Percentiles rank a stretch among this genome's conserved stretches.
Evolutionary conservation across 2,888 invertebrate species (phyloP).

Genomic region (Lasius fuliginosus): DNA sequence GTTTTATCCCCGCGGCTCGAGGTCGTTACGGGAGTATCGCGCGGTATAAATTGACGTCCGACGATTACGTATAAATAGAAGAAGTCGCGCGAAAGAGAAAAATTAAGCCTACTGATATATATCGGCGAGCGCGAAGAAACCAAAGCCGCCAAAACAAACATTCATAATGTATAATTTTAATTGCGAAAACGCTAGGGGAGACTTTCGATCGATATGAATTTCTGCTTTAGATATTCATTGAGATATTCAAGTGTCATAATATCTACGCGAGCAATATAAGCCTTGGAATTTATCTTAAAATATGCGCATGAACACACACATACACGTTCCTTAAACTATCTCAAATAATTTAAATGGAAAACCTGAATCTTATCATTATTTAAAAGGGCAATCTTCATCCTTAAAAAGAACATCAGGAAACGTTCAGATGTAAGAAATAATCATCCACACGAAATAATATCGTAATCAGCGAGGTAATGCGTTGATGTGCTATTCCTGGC

Average conservation of each 20-base stretch:
- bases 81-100: background rate
- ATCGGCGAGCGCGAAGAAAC: background rate
- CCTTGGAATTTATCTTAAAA: background rate
- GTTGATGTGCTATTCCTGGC: constrained; percentile 31
- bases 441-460: constrained; percentile 18
- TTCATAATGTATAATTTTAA: background rate
- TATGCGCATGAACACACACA: background rate
- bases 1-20: constrained; percentile 36
- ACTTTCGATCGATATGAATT: background rate
- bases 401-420: constrained; percentile 13
- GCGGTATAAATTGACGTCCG: constrained; percentile 40
- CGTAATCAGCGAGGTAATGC: constrained; percentile 31
- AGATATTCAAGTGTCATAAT: background rate
- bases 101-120: background rate
- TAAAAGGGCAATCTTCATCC: constrained; percentile 1
- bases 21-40: constrained; percentile 39
- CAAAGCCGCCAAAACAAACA: background rate
- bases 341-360: constrained; percentile 29
- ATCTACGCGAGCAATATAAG: background rate
- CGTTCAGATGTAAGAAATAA: constrained; percentile 22
- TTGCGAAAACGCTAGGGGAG: background rate
- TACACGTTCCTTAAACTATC: background rate
- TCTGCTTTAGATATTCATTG: background rate
- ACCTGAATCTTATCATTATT: constrained; percentile 13
- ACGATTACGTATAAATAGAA: constrained; percentile 23